Base-by-base conservation (phyloP, 1,140 invertebrate species). In the Amphibalanus amphitrite region DNA sequence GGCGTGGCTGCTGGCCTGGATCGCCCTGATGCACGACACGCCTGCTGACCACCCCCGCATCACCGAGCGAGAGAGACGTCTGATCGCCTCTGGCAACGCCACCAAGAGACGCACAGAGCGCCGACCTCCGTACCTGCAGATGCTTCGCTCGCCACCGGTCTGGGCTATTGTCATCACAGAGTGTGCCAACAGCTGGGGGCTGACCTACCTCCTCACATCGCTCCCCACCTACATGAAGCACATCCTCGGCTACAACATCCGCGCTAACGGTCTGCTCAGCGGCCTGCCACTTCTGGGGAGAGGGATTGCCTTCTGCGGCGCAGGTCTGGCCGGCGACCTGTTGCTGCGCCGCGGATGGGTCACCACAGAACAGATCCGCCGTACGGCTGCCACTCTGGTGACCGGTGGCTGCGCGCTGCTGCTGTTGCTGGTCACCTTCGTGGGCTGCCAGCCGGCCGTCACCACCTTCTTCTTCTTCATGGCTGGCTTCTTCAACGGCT, bases 1-100 rank as follows among this genome's bases (percentile, higher is more conserved):
- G 10, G 33, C 74, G 1, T 77, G 83, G 90, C 59, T 90, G 4
- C 77, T 84, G 29, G 86, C 86, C 74, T 92, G 90, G 90, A 82
- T 87, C 75, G 82, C 85, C 69, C 80, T 90, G 25, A 84, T 90
- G 0, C 90, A 70, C n/a, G 74, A 75, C 33, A 69, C 70, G 6
- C 74, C 74, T 1, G 73, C 71, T 29, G 29, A 70, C 20, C 73
- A 74, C 67, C 73, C 73, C 1, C 65, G 69, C 25, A 72, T 71
- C 69, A 69, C 65, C n/a, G 67, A 67, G 69, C 69, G 69, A n/a
- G 74, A 71, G 47, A 71, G n/a, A 3, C n/a, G n/a, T 0, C 26
- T 67, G 28, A 67, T 67, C 65, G 47, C 47, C 47, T 13, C 47
- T 23, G 47, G 47, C 47, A 59, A 59, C 47, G 47, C 47, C 47